Evolutionary conservation across 2,888 invertebrate genomes (phyloP).

Genomic region (Melangyna quadrimaculata): DNA sequence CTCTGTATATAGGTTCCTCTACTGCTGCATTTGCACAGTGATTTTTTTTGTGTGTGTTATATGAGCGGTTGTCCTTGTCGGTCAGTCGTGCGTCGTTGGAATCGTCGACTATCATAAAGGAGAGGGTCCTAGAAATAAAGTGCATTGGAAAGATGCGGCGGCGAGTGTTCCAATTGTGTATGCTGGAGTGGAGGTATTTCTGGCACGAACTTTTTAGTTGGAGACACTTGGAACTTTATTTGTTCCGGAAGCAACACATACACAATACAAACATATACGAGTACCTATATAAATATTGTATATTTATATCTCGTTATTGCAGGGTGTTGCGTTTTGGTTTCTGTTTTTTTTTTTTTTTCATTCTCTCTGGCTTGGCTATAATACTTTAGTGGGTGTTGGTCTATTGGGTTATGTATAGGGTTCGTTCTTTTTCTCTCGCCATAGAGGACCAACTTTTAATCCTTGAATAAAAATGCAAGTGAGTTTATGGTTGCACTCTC

Average conservation of each 20-base stretch:
- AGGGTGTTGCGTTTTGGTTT: constrained; percentile 7
- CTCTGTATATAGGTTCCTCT: not conserved
- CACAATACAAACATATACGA: not conserved
- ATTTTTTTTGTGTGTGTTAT: no score
- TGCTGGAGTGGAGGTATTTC: not conserved
- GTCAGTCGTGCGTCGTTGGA: not conserved
- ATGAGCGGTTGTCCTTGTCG: not conserved
- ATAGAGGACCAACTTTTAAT: constrained; percentile 10
- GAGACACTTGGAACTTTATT: constrained; percentile 57
- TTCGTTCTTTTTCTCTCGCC: not conserved
- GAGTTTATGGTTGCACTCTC: constrained; percentile 54
- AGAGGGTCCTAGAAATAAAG: not conserved
- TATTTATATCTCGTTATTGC: constrained; percentile 30
- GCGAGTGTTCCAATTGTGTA: not conserved
- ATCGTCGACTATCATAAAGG: not conserved
- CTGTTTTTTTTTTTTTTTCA: not conserved
- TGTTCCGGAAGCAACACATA: constrained; percentile 23
- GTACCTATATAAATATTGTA: constrained; percentile 41
- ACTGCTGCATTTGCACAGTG: constrained; percentile 25
- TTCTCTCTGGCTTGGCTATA: not conserved
- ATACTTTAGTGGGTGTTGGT: constrained; percentile 16
- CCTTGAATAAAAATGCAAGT: constrained; percentile 66
- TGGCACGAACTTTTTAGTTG: constrained; percentile 29
- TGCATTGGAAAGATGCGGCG: constrained; percentile 1
- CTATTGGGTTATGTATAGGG: not conserved